Base-by-base conservation (phyloP, 2,113 vertebrate species). In the Amia ocellicauda region DNA sequence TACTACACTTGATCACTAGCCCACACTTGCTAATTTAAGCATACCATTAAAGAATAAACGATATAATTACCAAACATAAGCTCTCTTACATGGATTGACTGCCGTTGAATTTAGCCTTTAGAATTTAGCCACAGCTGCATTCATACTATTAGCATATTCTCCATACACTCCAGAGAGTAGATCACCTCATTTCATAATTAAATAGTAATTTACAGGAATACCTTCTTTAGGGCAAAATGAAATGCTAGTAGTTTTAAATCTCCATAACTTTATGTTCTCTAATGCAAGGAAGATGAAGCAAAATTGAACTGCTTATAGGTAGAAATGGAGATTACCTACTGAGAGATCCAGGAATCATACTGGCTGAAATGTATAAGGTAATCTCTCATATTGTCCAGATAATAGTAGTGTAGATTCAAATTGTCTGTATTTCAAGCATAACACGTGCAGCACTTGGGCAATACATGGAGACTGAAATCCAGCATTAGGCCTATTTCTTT, bases 141-240 rank as follows among this genome's bases (percentile, higher is more conserved):
- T 51, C 10, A 13, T 59, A 49, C 16, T 41, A 53, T 51, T 51
- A 16, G 5, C n/a, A 19, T 19, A 66, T 42, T 54, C 36, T 58
- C 55, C n/a, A 19, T 19, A 66, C 40, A 63, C 36, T 58, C 55
- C 17, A 19, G 55, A 58, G 29, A 65, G 63, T 24, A 58, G 55
- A 65, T 65, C 28, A 58, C 49, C 43, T 58, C 58, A 65, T 51
- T 58, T 60, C 45, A 60, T 47, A 52, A 59, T 55, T 63, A 63
- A 55, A 63, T 28, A 43, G 51, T 45, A 53, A 60, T 66, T 31
- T 59, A 58, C 41, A n/a, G 27, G 55, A 58, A 58, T 52, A 50
- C 51, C 14, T 42, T 23, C 51, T 23, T 4, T 19, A 40, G 17
- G 3, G 7, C 31, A 36, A 8, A 58, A 7, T 36, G n/a, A n/a